phyloP scores from a whole-genome alignment of 2,888 invertebrate species.

The Agrilus mali region DNA sequence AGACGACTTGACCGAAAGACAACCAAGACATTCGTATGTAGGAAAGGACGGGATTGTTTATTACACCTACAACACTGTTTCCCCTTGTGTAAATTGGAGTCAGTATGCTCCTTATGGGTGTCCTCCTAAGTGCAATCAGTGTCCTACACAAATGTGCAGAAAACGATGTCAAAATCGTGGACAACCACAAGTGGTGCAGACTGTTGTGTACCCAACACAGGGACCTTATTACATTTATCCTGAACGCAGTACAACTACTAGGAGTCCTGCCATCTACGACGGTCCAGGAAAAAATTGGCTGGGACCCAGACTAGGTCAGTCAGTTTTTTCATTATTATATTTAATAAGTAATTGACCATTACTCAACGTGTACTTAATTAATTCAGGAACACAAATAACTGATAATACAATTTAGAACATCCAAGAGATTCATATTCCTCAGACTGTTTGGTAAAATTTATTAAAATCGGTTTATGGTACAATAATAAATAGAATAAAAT shows the following conservation, averaged over 20 bases:
- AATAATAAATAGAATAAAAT: too few species aligned
- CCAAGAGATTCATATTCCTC: too few species aligned
- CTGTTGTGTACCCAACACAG: not conserved
- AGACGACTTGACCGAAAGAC: slow-evolving; percentile 5
- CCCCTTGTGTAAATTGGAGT: slow-evolving; percentile 12
- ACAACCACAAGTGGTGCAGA: slow-evolving; percentile 1
- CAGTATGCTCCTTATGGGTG: slow-evolving; percentile 9
- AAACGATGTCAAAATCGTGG: slow-evolving; percentile 6
- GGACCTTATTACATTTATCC: slow-evolving; percentile 2
- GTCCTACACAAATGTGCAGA: slow-evolving; percentile 7
- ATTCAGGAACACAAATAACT: too few species aligned
- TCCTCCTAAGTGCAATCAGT: slow-evolving; percentile 3
- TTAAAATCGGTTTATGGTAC: too few species aligned
- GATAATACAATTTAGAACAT: too few species aligned
- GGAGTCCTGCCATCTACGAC: slow-evolving; percentile 8
- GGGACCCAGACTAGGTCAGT: slow-evolving; percentile 12
- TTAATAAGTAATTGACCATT: too few species aligned
- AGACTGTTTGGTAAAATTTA: too few species aligned
- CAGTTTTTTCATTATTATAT: not conserved
- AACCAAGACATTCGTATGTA: slow-evolving; percentile 14
- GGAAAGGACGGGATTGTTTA: slow-evolving; percentile 14
- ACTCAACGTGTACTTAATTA: too few species aligned
- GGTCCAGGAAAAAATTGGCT: slow-evolving; percentile 11
- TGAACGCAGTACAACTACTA: not conserved
- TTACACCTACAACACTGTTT: slow-evolving; percentile 11